Evolutionary conservation across 2,113 vertebrate species (phyloP).

Genomic region (Dicaeum eximium): DNA sequence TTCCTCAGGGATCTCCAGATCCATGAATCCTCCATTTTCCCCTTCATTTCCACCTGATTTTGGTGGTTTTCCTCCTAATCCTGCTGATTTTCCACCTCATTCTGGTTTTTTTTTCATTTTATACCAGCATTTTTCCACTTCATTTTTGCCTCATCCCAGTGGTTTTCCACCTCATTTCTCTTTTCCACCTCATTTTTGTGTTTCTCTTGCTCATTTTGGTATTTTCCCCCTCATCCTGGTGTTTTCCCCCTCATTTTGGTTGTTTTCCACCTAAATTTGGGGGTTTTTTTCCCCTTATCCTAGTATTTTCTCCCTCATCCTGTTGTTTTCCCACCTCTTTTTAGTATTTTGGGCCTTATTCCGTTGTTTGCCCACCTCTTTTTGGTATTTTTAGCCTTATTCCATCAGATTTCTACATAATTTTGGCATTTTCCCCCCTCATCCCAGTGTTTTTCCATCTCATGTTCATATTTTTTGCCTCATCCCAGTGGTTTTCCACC

Average conservation of each 20-base stretch:
- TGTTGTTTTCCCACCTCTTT: neutral
- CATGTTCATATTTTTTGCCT: neutral
- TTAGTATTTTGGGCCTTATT: neutral
- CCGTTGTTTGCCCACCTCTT: accelerated
- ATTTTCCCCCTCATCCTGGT: too few species aligned
- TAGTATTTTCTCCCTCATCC: neutral
- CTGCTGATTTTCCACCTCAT: neutral
- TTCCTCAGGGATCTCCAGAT: neutral
- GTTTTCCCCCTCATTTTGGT: too few species aligned
- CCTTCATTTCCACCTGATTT: neutral
- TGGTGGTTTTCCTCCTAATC: neutral
- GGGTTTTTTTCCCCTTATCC: too few species aligned
- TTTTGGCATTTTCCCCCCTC: neutral
- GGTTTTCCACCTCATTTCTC: neutral
- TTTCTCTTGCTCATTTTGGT: too few species aligned
- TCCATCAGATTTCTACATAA: neutral
- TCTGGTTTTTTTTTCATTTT: neutral
- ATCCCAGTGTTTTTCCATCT: neutral
- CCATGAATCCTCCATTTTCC: neutral
- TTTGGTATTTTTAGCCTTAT: neutral
- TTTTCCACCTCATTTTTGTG: neutral
- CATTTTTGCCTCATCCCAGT: neutral
- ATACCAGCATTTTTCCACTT: too few species aligned
- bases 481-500: neutral
- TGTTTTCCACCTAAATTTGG: too few species aligned